Evolutionary conservation across 2,797 vertebrate species (phyloP), one percentile per base, ranked within the genome.

Genomic region (Micropoecilia bifurca): DNA sequence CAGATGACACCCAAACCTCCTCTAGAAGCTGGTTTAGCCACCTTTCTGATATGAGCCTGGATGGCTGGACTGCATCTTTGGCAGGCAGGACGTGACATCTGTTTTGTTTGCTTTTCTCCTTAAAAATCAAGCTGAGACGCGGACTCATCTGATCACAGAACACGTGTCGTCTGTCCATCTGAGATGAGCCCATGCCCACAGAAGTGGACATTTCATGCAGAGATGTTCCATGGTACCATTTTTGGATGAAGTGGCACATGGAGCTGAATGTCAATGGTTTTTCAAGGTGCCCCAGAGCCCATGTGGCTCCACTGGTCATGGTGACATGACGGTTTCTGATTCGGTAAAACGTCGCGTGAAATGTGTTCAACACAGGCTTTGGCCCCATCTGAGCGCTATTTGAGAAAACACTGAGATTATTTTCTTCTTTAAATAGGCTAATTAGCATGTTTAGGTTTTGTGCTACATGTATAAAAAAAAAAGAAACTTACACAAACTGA

Each of bases 121-220:
- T 43, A 6, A 69, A 75, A 41, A 30, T 33, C 55, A 30, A 69
- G 3, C 36, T 69, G 33, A 50, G 33, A 20, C 7, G 18, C 50
- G 46, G 75, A 77, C 61, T 68, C 46, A 28, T 68, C 25, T 77
- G 33, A 69, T 69, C 36, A 28, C 47, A 71, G n/a, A 68, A 50
- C 46, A 28, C 1, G 30, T 47, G 45, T 76, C 61, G 0, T 77
- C 63, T 68, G 63, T 76, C 75, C 47, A 41, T 76, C 46, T 69
- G 33, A 69, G 59, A 39, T 39, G 61, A 68, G 61, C 46, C 36
- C 30, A 36, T 18, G 33, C 75, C 46, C 30, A 47, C 46, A 43
- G 47, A 30, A 30, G 14, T 53, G 28, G 25, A 4, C 6, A 18
- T 68, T 76, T 53, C 39, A 41, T 76, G 46, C 20, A 36, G 46